Conservation (phyloP, 2,888 invertebrate species). For the Dioctria linearis region DNA sequence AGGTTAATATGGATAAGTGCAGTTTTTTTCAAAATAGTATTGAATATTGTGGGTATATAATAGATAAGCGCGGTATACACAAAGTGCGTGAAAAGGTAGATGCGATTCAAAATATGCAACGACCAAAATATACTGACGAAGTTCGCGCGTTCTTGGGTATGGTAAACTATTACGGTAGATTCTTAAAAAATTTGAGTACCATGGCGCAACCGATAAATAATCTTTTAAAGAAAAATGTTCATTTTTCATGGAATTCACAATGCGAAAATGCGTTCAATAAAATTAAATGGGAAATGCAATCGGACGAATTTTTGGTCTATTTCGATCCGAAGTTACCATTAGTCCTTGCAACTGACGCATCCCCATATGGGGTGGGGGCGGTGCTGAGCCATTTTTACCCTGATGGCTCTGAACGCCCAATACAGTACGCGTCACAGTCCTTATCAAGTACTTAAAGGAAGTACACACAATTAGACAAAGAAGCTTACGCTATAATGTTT, state of each 20-base stretch:
- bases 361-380: constrained; percentile 60
- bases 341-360: constrained; percentile 61
- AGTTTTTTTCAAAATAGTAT: too few species aligned
- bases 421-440: constrained; percentile 54
- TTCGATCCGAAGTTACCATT: constrained; percentile 60
- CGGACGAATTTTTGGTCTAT: constrained; percentile 43
- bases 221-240: too few species aligned
- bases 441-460: not conserved
- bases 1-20: too few species aligned
- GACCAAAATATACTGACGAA: too few species aligned
- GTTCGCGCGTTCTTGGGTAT: too few species aligned
- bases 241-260: not conserved
- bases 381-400: constrained; percentile 64
- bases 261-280: not conserved
- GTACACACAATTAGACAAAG: not conserved
- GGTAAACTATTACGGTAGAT: too few species aligned
- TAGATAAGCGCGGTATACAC: too few species aligned
- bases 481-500: not conserved
- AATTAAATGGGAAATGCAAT: constrained; percentile 19
- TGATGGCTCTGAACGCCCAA: constrained; percentile 65
- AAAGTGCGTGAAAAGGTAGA: too few species aligned
- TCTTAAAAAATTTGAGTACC: too few species aligned
- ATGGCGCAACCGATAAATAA: too few species aligned
- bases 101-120: too few species aligned
- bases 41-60: too few species aligned